phyloP scores from a whole-genome alignment of 1,140 invertebrate species.

The Cataglyphis hispanica region DNA sequence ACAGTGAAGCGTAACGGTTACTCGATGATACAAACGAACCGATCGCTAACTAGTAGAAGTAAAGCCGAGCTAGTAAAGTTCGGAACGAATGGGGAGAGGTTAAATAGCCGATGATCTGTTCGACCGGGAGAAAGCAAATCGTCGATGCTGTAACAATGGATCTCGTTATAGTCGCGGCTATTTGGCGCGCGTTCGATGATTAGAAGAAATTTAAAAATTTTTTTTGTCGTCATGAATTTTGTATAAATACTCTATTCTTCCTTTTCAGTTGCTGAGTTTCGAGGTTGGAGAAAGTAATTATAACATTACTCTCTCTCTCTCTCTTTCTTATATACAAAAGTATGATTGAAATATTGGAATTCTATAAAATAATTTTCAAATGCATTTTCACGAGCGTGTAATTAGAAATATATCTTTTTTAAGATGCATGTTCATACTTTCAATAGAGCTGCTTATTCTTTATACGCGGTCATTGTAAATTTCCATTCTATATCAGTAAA shows the following conservation, averaged over 20 bases:
- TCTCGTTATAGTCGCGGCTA: not conserved
- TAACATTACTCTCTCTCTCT: not conserved
- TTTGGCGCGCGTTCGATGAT: not conserved
- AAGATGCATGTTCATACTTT: not conserved
- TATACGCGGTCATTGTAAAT: not conserved
- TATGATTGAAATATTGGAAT: not conserved
- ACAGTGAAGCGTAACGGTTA: conserved; percentile 36
- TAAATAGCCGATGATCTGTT: conserved; percentile 32
- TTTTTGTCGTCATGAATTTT: not conserved
- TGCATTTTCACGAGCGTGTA: not conserved
- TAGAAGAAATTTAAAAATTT: not conserved
- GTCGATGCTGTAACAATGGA: conserved; percentile 18
- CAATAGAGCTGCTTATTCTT: not conserved
- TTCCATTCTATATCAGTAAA: not conserved
- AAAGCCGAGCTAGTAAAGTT: conserved; percentile 8
- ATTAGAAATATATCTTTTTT: not conserved
- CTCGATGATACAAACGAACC: not conserved
- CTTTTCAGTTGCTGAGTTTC: not conserved
- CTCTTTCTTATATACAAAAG: not conserved
- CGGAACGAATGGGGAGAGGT: conserved; percentile 10
- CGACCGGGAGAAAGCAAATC: conserved; percentile 23
- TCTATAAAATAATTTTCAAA: not conserved
- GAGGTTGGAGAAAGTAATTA: not conserved
- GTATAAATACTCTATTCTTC: not conserved
- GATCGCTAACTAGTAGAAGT: conserved; percentile 5